Percentiles rank a stretch among this genome's conserved stretches.
These are phyloP conservation scores for Lycorma delicatula DNA, from an alignment of 1,140 invertebrate genomes.

Conservation along the genomic window DNA sequence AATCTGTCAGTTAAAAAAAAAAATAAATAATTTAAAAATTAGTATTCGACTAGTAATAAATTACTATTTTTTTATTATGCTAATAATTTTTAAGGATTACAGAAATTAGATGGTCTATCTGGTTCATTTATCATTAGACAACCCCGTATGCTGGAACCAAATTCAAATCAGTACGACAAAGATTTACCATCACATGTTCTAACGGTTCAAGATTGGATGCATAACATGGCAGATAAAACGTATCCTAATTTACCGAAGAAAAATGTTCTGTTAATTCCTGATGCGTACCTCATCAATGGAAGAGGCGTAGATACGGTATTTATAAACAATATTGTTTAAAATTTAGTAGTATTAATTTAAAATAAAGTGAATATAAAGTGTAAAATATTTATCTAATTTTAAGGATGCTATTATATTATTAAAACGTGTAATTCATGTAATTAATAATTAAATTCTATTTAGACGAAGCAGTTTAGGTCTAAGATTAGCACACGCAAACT, in stretches of 20 bases:
- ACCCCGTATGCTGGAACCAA: slow-evolving; percentile 31
- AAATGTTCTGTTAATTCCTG: slow-evolving; percentile 34
- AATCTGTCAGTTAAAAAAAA: no score
- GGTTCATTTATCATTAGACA: slow-evolving; percentile 39
- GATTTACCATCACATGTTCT: slow-evolving; percentile 44
- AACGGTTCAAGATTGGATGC: slow-evolving; percentile 44
- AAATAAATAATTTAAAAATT: no score
- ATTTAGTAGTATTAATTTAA: no score
- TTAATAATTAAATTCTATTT: no score
- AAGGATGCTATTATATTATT: no score
- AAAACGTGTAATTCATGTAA: no score
- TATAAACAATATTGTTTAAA: no score
- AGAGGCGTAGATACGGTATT: slow-evolving; percentile 30
- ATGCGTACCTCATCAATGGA: slow-evolving; percentile 43
- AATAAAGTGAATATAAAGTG: no score
- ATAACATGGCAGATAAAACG: slow-evolving; percentile 28
- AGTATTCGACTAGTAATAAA: no score
- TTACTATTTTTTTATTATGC: background rate
- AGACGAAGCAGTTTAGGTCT: no score
- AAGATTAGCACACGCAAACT: no score
- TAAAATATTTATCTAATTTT: no score
- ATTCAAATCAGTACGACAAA: slow-evolving; percentile 39
- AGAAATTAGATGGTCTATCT: slow-evolving; percentile 31
- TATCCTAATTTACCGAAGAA: background rate
- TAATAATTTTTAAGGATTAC: slow-evolving; percentile 19